Base-by-base conservation (phyloP, 2,888 invertebrate species). In the Sarcophaga rosellei region DNA sequence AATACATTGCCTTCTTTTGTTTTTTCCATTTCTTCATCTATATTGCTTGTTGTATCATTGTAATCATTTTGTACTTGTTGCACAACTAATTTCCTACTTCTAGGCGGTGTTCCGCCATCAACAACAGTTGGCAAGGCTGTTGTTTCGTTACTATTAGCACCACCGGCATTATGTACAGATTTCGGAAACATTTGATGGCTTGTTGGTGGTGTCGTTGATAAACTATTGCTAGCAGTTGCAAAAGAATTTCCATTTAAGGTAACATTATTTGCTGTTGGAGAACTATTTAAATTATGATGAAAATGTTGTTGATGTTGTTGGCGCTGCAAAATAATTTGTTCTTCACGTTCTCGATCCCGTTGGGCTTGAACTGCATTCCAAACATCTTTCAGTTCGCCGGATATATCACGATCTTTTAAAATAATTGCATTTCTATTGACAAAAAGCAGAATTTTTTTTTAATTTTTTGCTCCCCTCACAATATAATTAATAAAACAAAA, bases 311-410 rank as follows among this genome's bases (percentile, higher is more conserved):
- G 92, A 73, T 93, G 92, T 81, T 92, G 92, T 62, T 92, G 92
- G 6, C 92, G 91, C 85, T 93, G 93, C 81, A 92, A 92, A 45
- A 92, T 84, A 88, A 93, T 91, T 90, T 93, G 93, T 78, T 93
- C 93, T 78, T 93, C 93, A 8, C 93, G 91, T 87, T 93, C 93
- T 8, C 93, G 91, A 89, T 93, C 93, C n/a, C 93, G 90, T 87
- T 93, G 93, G 12, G 92, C 93, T 88, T 96, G 96, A 3, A 96
- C 95, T 0, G 95, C 95, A 21, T 95, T 95, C 96, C 96, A 96
- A 1, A 96, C 95, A 90, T 96, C 96, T 90, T 96, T 96, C 25
- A 96, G 92, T 91, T 96, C 96, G 0, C 96, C 96, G 0, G 95
- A 95, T 84, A 96, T 94, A 91, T 96, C 96, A 35, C 95, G 93